Base-by-base conservation (phyloP, 2,797 vertebrate genomes). In the Erpetoichthys calabaricus region DNA sequence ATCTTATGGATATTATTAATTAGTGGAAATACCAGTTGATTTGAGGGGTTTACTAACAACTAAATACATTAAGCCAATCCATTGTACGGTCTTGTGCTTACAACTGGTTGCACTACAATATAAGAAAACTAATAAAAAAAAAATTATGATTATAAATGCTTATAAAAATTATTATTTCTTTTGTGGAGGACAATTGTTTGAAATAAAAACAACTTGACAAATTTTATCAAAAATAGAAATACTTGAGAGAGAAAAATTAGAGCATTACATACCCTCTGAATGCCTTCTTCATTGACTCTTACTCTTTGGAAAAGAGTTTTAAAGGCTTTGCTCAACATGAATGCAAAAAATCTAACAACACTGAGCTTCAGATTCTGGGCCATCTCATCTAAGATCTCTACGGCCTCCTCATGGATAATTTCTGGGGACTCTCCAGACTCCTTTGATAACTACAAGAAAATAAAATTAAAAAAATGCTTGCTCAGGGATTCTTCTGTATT, bases 281-380 rank as follows among this genome's bases (percentile, higher is more conserved):
- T 82, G 59, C 96, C 95, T 60, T 99, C 95, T 68, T 98, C 92
- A 45, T 99, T 99, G 53, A 99, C 90, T 56, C 81, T 84, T 67
- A 98, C 87, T 62, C 84, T 91, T 56, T 76, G 86, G 77, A 92
- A 98, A 69, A 99, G 79, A 0, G 78, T 74, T 70, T 99, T 99
- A 66, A 98, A 98, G 77, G 90, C 77, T 70, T 98, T 98, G 75
- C 78, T 87, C 63, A 99, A 80, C 1, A 65, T 69, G 70, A 91
- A 94, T 61, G 92, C 94, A 55, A 97, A 96, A 76, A 97, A 88
- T 9, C 94, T 86, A 49, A 98, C 45, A 3, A 89, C 81, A 74
- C 90, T 86, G 67, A 98, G 75, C 42, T 89, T 86, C 68, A 89
- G 74, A 4, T 80, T 76, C 41, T 98, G 95, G 45, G 87, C 92